Percentiles rank a stretch among this genome's conserved stretches.
phyloP scores from a whole-genome alignment of 2,113 vertebrate genomes.

The Microcebus griseorufus region DNA sequence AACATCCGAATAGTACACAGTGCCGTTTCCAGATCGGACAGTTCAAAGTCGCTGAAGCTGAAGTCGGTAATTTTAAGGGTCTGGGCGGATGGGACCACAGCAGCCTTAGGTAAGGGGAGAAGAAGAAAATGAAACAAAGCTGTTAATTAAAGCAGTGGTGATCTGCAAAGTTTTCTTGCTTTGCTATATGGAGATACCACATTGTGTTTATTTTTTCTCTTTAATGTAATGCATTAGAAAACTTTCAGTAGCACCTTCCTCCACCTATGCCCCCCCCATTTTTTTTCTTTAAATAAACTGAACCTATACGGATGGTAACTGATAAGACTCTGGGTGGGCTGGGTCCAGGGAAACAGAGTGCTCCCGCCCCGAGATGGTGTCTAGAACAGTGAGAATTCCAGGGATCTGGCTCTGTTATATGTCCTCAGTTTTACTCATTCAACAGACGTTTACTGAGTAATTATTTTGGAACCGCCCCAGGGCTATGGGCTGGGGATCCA shows the following conservation, averaged over 20 bases:
- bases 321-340: neutral
- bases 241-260: neutral
- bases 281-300: neutral
- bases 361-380: too few relatives aligned
- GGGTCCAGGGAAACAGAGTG: neutral
- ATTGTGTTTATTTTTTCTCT: neutral
- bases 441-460: neutral
- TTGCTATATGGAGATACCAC: neutral
- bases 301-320: neutral
- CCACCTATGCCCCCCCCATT: too few relatives aligned
- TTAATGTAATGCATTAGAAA: neutral
- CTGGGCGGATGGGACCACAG: constrained; percentile 95
- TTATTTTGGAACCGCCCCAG: neutral
- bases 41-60: constrained; percentile 97
- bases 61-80: constrained; percentile 94
- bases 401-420: neutral
- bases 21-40: constrained; percentile 95
- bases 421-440: neutral
- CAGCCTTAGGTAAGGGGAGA: constrained; percentile 82
- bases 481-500: neutral
- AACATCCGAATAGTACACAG: constrained; percentile 97
- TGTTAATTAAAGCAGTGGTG: neutral
- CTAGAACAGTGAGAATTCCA: neutral
- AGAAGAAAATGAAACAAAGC: neutral
- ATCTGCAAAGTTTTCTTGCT: neutral